Base-by-base conservation (phyloP, 2,113 vertebrate genomes). In the Sinocyclocheilus grahami region DNA sequence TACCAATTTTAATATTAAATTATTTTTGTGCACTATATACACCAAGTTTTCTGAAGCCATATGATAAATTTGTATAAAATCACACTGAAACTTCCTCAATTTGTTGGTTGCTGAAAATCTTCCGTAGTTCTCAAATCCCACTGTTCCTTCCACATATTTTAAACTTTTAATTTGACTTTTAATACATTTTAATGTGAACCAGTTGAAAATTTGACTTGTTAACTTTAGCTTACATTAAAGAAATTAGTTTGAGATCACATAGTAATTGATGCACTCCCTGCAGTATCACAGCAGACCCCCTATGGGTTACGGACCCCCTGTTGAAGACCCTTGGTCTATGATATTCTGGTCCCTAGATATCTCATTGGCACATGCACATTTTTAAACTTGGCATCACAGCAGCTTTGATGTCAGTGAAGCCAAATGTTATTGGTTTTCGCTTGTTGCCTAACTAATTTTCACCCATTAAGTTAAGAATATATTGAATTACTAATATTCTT, bases 281-380 rank as follows among this genome's bases (percentile, higher is more conserved):
- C 75, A 55, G 75, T 30, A 78, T 33, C 75, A 55, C 13, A 20
- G 75, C 75, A 78, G 75, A 53, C 75, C 75, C 75, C 75, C 75
- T 77, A 16, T 53, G 75, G 75, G 48, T 55, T 55, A 0, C 37
- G 16, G 48, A 55, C 75, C 24, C 48, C 75, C 75, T 78, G 75
- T 30, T 51, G 48, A 78, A 78, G 75, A 51, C 75, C 48, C 48
- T 55, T 33, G n/a, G 75, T 78, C 48, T 78, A 30, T 55, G 76
- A 53, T 78, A 53, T 78, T 55, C 51, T 78, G 76, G 46, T 9
- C 27, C 46, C 76, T 37, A 37, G 37, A 37, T 37, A 37, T 5
- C 37, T 55, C 46, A 9, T 16, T 33, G 76, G 33, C 46, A 53
- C 74, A 55, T 30, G 51, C 27, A 55, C 8, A 18, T 78, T 51